These are phyloP conservation scores for Microcebus tavaratra DNA, from an alignment of 2,113 vertebrate species.

Conservation along the genomic window DNA sequence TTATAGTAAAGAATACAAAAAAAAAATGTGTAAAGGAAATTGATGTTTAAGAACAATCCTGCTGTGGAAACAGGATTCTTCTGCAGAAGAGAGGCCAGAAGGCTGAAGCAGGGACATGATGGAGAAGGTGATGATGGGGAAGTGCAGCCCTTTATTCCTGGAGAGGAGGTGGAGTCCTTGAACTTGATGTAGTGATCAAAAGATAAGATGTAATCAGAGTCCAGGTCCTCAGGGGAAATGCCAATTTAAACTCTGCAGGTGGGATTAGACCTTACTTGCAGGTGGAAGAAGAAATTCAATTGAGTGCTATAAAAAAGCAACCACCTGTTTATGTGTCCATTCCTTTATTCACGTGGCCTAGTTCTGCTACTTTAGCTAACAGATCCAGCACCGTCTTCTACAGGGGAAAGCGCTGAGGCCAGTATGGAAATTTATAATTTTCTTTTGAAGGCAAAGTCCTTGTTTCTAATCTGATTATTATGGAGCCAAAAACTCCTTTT, in stretches of 20 bases:
- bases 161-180: slow-evolving; percentile 53
- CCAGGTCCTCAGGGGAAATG: slow-evolving; percentile 32
- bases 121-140: background rate
- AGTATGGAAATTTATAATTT: background rate
- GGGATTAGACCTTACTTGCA: background rate
- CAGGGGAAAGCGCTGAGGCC: background rate
- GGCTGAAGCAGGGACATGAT: background rate
- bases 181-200: slow-evolving; percentile 58
- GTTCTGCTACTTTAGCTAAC: background rate
- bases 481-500: background rate
- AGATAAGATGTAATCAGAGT: slow-evolving; percentile 56
- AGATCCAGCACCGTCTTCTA: background rate
- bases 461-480: background rate
- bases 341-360: background rate
- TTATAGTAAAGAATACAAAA: background rate
- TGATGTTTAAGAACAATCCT: background rate
- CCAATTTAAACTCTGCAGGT: slow-evolving; percentile 14
- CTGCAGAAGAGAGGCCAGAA: background rate
- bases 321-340: background rate
- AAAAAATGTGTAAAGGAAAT: background rate
- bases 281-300: background rate
- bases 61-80: background rate
- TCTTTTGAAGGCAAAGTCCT: background rate
- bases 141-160: background rate
- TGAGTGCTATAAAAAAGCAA: background rate